Evolutionary conservation across 2,113 vertebrate genomes (phyloP), one percentile per base, ranked within the genome.

Genomic region (Cephalophus harveyi): DNA sequence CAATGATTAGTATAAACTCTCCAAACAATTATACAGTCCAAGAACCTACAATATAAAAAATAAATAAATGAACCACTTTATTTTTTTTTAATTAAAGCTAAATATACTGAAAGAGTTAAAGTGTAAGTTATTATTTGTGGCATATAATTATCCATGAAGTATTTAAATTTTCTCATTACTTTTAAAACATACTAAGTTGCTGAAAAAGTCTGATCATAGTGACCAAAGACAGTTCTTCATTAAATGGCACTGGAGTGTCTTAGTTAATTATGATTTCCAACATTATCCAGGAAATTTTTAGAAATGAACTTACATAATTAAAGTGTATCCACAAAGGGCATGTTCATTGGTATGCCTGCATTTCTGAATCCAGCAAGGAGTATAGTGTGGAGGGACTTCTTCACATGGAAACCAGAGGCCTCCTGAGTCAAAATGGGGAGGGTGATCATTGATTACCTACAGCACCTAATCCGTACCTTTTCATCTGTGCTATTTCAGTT

Each of bases 21-120:
- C 5, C 50, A 85, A 92, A 90, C 28, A 96, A 28, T 92, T 90
- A 83, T 2, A 79, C 19, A 93, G 93, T 79, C n/a, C 6, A 33
- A 50, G 30, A 94, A 82, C 23, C 13, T 60, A 78, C 2, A 62
- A 36, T 54, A 81, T 76, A 94, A 95, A 86, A 84, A 46, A 62
- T 36, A 91, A 87, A 83, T 78, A 84, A 83, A 79, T 12, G 1
- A 8, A 43, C 7, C 16, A 67, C 76, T 76, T 89, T 28, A 27
- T 30, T 2, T 74, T 23, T n/a, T 87, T 15, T 0, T 43, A 84
- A 40, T 92, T 94, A 74, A 4, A 67, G 2, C 9, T 40, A 91
- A 74, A 55, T 36, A 76, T 28, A 19, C 43, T 74, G 40, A 59
- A 10, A 59, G 6, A 54, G 40, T 88, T 76, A 93, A 74, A 43